These are phyloP conservation scores for Rhinopomastus cyanomelas DNA, from an alignment of 2,113 vertebrate species.

Conservation along the genomic window DNA sequence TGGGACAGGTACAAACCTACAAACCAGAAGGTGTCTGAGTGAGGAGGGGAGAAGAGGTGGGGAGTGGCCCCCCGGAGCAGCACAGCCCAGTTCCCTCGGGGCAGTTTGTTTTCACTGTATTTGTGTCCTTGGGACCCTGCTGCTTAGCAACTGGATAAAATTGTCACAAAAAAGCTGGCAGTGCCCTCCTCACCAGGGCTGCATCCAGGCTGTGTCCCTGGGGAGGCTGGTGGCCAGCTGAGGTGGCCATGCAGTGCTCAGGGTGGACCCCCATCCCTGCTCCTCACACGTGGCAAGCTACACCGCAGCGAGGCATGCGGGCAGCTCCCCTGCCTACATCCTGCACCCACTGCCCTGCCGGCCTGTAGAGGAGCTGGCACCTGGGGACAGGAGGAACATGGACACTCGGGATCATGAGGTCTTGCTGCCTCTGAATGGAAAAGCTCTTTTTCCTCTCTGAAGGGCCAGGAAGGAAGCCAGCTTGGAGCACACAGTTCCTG, in stretches of 20 bases:
- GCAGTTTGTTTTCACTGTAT: neutral
- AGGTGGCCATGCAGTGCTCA: rapidly evolving
- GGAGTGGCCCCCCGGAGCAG: neutral
- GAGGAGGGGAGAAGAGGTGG: neutral
- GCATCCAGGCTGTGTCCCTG: neutral
- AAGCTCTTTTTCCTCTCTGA: neutral
- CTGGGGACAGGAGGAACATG: neutral
- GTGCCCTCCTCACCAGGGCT: neutral
- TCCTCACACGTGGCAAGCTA: rapidly evolving
- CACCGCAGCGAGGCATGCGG: neutral
- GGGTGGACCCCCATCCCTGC: neutral
- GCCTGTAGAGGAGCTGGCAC: neutral
- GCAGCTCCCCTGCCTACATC: neutral
- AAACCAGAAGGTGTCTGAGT: rapidly evolving
- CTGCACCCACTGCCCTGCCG: neutral
- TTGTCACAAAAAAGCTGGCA: conserved; percentile 4
- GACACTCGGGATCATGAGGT: neutral
- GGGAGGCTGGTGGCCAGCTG: rapidly evolving
- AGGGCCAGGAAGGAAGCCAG: neutral
- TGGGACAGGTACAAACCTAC: neutral
- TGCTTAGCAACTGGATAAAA: conserved; percentile 58
- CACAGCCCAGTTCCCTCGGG: rapidly evolving
- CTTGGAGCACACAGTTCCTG: neutral
- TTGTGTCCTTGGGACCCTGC: conserved; percentile 10
- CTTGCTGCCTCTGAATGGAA: neutral